These are phyloP conservation scores for Troglohyphantes excavatus DNA, from an alignment of 2,888 invertebrate genomes.

Conservation along the genomic window DNA sequence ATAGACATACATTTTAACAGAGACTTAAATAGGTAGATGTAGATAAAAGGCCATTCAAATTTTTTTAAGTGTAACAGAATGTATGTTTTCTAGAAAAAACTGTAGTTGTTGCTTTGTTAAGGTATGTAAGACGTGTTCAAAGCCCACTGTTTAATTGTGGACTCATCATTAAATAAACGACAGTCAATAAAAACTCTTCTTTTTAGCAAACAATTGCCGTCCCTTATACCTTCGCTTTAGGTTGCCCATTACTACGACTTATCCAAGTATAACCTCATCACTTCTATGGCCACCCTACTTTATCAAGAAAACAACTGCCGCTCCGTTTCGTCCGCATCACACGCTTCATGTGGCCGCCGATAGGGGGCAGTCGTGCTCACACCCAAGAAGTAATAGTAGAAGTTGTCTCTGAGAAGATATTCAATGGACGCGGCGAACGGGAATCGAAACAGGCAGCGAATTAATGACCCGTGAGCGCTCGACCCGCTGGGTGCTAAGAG, in stretches of 20 bases:
- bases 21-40: too few species aligned
- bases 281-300: slow-evolving; percentile 5
- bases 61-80: too few species aligned
- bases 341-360: slow-evolving; percentile 31
- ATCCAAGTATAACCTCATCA: slow-evolving; percentile 20
- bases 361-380: slow-evolving; percentile 49
- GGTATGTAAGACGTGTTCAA: too few species aligned
- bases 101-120: too few species aligned
- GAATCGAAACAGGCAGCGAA: slow-evolving; percentile 62
- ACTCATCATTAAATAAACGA: too few species aligned
- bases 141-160: too few species aligned
- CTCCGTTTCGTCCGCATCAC: slow-evolving; percentile 55
- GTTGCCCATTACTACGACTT: slow-evolving; percentile 22
- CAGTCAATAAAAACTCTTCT: slow-evolving; percentile 4
- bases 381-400: slow-evolving; percentile 41
- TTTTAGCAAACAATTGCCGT: neutral
- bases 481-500: slow-evolving; percentile 47
- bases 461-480: slow-evolving; percentile 68
- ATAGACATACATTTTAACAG: too few species aligned
- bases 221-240: neutral
- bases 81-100: too few species aligned
- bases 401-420: slow-evolving; percentile 46
- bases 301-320: slow-evolving; percentile 66
- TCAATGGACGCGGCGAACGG: slow-evolving; percentile 69
- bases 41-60: too few species aligned